Conservation (phyloP, 2,888 invertebrate genomes). For the Ernsta delagoae region DNA sequence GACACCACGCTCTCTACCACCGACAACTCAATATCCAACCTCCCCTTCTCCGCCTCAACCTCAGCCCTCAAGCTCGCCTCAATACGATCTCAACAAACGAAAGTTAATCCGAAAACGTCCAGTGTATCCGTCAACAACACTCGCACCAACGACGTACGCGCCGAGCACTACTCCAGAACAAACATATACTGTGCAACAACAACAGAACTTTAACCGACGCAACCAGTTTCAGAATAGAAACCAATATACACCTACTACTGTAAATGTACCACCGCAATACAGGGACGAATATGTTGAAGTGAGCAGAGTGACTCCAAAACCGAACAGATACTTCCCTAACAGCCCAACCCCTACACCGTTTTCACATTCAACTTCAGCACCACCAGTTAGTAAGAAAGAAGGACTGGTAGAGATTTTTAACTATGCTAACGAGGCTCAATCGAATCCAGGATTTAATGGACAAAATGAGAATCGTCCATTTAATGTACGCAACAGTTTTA, state of each 20-base stretch:
- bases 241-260: conserved; percentile 42
- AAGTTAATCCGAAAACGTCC: conserved; percentile 76
- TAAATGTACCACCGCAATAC: conserved; percentile 68
- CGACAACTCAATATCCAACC: conserved; percentile 57
- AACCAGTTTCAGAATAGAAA: conserved; percentile 51
- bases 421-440: conserved; percentile 64
- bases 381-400: conserved; percentile 71
- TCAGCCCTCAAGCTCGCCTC: conserved; percentile 50
- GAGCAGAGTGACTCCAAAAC: conserved; percentile 72
- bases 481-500: conserved; percentile 71
- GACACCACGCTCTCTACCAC: conserved; percentile 61
- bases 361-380: conserved; percentile 55
- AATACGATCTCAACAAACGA: conserved; percentile 66
- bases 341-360: conserved; percentile 61
- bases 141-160: conserved; percentile 58
- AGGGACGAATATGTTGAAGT: conserved; percentile 80
- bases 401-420: conserved; percentile 75
- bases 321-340: conserved; percentile 60
- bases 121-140: conserved; percentile 59
- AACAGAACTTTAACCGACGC: conserved; percentile 54
- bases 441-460: conserved; percentile 62
- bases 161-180: conserved; percentile 55
- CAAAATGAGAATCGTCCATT: conserved; percentile 66
- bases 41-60: conserved; percentile 50
- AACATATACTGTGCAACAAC: conserved; percentile 54